Base-by-base conservation (phyloP, 2,113 vertebrate genomes). In the Ictalurus punctatus region DNA sequence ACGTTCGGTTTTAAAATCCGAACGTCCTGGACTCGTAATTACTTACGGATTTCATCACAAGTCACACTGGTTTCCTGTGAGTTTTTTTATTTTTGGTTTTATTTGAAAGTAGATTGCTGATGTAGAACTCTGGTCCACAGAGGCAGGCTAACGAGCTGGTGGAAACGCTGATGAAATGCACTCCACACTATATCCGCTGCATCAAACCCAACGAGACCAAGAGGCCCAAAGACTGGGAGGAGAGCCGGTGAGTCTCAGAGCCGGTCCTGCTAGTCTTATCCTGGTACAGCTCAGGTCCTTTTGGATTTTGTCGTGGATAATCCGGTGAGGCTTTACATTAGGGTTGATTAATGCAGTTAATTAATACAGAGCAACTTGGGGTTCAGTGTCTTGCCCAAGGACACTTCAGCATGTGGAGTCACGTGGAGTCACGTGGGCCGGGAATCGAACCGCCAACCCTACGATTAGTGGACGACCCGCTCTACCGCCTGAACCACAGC, bases 121-220 rank as follows among this genome's bases (percentile, higher is more conserved):
- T 1, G 54, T 12, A 25, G 37, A 17, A 8, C 74, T 87, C 9
- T 87, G 89, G n/a, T 87, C 79, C 67, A 87, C 93, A 99, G 98
- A 99, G 94, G 96, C 98, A 99, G 95, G 98, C 98, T 21, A 99
- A 99, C 0, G 96, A 99, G 87, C 95, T 99, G 92, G 98, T 99
- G 90, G 96, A 95, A 89, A 99, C 98, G 0, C 94, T 99, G 90
- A 99, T 98, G 97, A 97, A 97, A 91, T 99, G 98, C 90, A 99
- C 98, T 0, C 98, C 98, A 9, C 98, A 99, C 92, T 99, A 99
- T 88, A 99, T 99, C 94, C 98, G 98, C 90, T 99, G 98, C 92
- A 98, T 99, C 92, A 99, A 99, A 86, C 98, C 98, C 92, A 99
- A 99, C 0, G 98, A 99, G 95, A 99, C 98, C 84, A 99, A 99